Percentiles rank a stretch among this genome's conserved stretches.
Evolutionary conservation across 2,888 invertebrate species (phyloP).

Genomic region (Drosophila parthenogenetica): DNA sequence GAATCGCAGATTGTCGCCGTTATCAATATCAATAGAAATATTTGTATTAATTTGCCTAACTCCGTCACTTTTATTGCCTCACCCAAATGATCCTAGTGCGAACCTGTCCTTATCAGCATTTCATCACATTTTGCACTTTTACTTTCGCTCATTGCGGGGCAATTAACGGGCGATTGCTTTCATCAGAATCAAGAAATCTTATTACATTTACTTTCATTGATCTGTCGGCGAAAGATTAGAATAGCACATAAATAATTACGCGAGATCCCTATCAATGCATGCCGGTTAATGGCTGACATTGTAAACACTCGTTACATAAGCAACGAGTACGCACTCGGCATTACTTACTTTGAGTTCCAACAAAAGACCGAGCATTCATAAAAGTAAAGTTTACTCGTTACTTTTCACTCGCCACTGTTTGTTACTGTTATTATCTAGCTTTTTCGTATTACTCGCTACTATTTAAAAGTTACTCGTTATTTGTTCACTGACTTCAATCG

Average conservation of each 20-base stretch:
- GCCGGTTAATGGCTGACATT: neutral
- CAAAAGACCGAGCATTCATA: no score
- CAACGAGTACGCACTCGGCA: neutral
- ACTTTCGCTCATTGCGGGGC: constrained; percentile 45
- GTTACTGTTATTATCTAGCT: neutral
- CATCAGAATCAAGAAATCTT: constrained; percentile 20
- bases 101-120: constrained; percentile 35
- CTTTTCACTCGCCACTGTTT: constrained; percentile 3
- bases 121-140: constrained; percentile 48
- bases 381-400: neutral
- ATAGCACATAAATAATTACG: neutral
- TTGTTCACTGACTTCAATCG: neutral
- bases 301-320: neutral
- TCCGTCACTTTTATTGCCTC: neutral
- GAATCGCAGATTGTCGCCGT: constrained; percentile 22
- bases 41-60: constrained; percentile 18
- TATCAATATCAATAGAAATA: constrained; percentile 15
- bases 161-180: constrained; percentile 35
- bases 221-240: constrained; percentile 9
- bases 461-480: no score
- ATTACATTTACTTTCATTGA: constrained; percentile 19
- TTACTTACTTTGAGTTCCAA: neutral
- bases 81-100: constrained; percentile 10
- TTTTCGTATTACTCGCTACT: no score
- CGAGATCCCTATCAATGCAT: neutral